phyloP scores from a whole-genome alignment of 2,113 vertebrate species.

The Lagenorhynchus albirostris region DNA sequence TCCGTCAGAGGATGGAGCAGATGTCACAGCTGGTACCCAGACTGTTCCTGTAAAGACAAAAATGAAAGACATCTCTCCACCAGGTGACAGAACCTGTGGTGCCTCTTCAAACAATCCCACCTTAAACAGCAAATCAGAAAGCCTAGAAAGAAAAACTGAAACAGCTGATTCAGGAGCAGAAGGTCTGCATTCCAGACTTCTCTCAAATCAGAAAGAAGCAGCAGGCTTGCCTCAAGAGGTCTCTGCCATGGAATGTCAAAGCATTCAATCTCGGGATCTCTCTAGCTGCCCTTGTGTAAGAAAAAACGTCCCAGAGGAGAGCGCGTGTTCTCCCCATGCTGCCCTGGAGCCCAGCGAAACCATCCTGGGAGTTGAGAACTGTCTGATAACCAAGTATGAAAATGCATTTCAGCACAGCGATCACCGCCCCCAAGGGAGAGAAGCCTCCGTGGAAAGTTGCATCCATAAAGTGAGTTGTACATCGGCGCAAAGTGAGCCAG shows the following conservation, averaged over 20 bases:
- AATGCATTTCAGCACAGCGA: not conserved
- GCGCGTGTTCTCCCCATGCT: not conserved
- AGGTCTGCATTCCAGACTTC: not conserved
- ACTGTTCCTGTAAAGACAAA: not conserved
- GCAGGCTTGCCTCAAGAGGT: not conserved
- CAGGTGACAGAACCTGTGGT: constrained; percentile 37
- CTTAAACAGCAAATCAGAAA: constrained; percentile 38
- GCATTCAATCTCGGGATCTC: constrained; percentile 17
- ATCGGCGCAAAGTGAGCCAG: not conserved
- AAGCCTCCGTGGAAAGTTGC: not conserved
- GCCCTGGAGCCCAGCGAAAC: not conserved
- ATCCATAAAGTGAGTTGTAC: not conserved
- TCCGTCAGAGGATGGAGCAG: not conserved
- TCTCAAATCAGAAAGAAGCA: constrained; percentile 11
- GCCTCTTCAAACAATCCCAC: not conserved
- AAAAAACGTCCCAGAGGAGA: not conserved
- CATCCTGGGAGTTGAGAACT: not conserved
- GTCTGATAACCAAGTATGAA: constrained; percentile 25
- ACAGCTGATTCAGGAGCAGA: not conserved
- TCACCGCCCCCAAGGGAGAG: not conserved
- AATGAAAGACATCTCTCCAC: constrained; percentile 17
- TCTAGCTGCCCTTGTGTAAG: not conserved
- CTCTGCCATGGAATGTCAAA: not conserved
- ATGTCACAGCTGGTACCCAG: not conserved
- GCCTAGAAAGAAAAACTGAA: not conserved